Percentiles rank a stretch among this genome's conserved stretches.
These are phyloP conservation scores for Pycnomerus fuliginosus DNA, from an alignment of 2,888 invertebrate genomes.

Conservation along the genomic window DNA sequence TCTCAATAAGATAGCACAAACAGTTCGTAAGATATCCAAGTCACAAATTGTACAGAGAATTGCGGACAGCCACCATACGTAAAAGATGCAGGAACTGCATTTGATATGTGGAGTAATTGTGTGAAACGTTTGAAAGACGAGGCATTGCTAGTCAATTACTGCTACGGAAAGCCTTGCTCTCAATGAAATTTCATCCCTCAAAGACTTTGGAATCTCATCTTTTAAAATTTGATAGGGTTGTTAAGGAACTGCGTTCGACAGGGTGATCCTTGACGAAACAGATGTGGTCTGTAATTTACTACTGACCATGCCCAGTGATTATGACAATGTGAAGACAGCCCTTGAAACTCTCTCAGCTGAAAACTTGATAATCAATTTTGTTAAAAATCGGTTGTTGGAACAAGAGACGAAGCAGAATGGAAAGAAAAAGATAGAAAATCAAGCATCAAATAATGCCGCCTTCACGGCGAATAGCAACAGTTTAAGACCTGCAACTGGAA, in stretches of 20 bases:
- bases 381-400: neutral
- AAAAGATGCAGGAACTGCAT: conserved; percentile 31
- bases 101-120: conserved; percentile 32
- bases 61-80: conserved; percentile 34
- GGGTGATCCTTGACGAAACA: conserved; percentile 23
- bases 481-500: conserved; percentile 14
- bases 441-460: too few relatives aligned
- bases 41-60: conserved; percentile 33
- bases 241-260: conserved; percentile 27
- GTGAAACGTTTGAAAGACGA: too few relatives aligned
- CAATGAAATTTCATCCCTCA: conserved; percentile 3
- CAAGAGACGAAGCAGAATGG: neutral
- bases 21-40: conserved; percentile 32
- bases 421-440: too few relatives aligned
- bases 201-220: conserved; percentile 21
- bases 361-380: neutral
- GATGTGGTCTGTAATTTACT: conserved; percentile 20
- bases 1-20: too few relatives aligned
- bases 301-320: neutral
- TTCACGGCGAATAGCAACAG: conserved; percentile 30
- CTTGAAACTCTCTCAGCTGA: neutral
- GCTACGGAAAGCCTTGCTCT: conserved; percentile 23
- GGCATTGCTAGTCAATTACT: conserved; percentile 31
- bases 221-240: conserved; percentile 32
- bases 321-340: neutral